These are phyloP conservation scores for Dasysyrphus albostriatus DNA, from an alignment of 2,888 invertebrate genomes.

Conservation along the genomic window DNA sequence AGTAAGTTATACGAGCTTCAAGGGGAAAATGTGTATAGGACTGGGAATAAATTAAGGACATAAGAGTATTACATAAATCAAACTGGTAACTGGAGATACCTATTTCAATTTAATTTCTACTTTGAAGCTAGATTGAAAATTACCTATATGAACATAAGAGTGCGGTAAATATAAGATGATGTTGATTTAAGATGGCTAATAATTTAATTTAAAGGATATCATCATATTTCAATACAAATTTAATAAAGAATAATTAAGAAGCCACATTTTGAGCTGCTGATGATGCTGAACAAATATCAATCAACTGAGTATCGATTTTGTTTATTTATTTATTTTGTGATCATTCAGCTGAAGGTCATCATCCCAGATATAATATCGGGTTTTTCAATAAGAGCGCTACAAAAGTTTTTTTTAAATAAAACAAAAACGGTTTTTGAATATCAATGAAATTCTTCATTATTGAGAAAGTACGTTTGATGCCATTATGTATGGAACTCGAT, in stretches of 20 bases:
- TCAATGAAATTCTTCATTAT: no score
- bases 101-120: conserved; percentile 6
- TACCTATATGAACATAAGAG: background rate
- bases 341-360: no score
- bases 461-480: no score
- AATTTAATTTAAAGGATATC: background rate
- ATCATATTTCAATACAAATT: background rate
- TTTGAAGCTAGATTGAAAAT: conserved; percentile 1
- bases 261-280: no score
- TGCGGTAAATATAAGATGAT: background rate
- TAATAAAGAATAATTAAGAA: background rate
- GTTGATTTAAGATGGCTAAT: background rate
- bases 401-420: no score
- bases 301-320: no score
- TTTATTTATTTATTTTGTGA: no score
- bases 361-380: no score
- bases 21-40: background rate
- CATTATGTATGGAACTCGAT: no score
- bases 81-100: background rate
- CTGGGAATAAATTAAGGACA: background rate
- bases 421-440: no score
- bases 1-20: background rate
- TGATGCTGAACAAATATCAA: no score
- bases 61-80: conserved; percentile 11
- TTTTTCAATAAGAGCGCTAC: no score